These are phyloP conservation scores for Pentalonia nigronervosa DNA, from an alignment of 1,140 invertebrate genomes.

Conservation along the genomic window DNA sequence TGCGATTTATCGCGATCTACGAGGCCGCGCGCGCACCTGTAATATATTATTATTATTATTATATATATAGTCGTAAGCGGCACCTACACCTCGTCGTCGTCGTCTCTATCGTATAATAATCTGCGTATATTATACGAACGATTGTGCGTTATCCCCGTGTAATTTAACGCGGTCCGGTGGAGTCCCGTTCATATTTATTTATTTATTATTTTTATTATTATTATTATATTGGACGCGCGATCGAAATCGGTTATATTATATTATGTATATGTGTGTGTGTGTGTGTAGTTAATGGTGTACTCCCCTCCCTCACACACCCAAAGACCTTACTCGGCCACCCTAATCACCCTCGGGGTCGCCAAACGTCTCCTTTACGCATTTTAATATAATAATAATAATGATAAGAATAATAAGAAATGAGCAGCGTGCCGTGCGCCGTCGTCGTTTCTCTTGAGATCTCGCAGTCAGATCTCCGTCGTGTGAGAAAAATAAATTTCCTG, in stretches of 20 bases:
- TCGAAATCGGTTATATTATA: neutral
- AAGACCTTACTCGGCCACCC: neutral
- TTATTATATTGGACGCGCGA: neutral
- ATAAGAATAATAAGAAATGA: neutral
- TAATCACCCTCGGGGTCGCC: neutral
- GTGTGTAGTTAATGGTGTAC: too few relatives aligned
- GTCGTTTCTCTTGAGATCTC: neutral
- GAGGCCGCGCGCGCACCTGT: neutral
- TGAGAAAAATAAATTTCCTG: neutral
- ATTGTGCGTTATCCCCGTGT: slow-evolving; percentile 16
- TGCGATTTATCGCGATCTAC: slow-evolving; percentile 18
- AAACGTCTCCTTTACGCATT: neutral
- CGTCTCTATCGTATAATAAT: neutral
- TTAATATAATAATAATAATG: neutral
- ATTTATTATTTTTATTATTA: neutral
- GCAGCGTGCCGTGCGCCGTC: neutral
- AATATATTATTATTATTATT: neutral
- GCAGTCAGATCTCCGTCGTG: neutral
- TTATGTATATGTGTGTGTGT: neutral
- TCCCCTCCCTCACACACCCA: too few relatives aligned
- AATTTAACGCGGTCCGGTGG: neutral
- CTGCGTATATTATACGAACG: neutral
- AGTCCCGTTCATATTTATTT: neutral
- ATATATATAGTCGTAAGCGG: neutral
- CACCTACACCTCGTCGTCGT: neutral